Conservation (phyloP, 2,888 invertebrate species). For the Anthophora plumipes region DNA sequence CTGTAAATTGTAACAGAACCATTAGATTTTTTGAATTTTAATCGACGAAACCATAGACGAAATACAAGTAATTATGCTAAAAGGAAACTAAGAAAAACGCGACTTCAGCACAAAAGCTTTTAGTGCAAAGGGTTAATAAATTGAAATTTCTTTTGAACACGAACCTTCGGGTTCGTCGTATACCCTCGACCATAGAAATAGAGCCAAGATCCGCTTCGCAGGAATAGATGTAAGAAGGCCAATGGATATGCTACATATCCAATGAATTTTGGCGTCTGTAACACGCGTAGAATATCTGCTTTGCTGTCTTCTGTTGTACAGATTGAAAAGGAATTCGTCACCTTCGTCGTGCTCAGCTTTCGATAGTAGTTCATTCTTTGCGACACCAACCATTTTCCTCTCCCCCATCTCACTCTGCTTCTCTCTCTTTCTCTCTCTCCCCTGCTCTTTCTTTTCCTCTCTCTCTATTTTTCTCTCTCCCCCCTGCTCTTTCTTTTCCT, state of each 20-base stretch:
- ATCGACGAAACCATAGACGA: too few relatives aligned
- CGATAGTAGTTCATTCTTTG: constrained; percentile 52
- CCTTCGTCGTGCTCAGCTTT: constrained; percentile 42
- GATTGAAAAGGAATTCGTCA: constrained; percentile 59
- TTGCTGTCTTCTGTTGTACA: constrained; percentile 40
- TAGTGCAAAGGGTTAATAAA: too few relatives aligned
- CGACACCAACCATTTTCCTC: constrained; percentile 44
- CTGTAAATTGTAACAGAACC: too few relatives aligned
- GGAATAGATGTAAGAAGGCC: constrained; percentile 33
- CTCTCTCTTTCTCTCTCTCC: too few relatives aligned
- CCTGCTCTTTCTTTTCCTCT: not conserved
- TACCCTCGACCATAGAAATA: constrained; percentile 24
- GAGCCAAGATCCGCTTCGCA: constrained; percentile 16
- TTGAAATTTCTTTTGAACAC: too few relatives aligned
- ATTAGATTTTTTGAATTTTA: too few relatives aligned
- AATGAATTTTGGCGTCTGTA: constrained; percentile 62
- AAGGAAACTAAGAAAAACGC: too few relatives aligned
- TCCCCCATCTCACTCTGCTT: constrained; percentile 15
- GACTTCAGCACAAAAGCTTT: too few relatives aligned
- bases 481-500: not conserved
- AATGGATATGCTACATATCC: constrained; percentile 40
- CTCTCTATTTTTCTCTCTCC: too few relatives aligned
- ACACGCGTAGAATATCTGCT: constrained; percentile 60
- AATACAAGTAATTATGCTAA: too few relatives aligned
- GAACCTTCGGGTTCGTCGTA: too few relatives aligned